Base-by-base conservation (phyloP, 2,888 invertebrate genomes). In the Drosophila parthenogenetica region DNA sequence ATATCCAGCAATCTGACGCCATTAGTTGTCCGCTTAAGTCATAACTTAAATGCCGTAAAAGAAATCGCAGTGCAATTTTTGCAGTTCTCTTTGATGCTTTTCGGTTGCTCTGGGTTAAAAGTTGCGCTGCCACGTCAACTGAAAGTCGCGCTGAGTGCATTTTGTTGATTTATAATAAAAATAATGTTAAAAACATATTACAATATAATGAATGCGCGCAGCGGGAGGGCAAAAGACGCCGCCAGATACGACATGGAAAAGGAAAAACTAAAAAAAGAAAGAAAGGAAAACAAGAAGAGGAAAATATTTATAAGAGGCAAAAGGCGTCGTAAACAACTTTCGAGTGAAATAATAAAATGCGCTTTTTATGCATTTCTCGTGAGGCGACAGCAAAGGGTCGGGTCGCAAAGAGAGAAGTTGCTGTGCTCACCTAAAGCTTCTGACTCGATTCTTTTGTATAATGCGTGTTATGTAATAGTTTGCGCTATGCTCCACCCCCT, bases 301-400 rank as follows among this genome's bases (percentile, higher is more conserved):
- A 17, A 53, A 22, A 16, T 39, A 51, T 39, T 8, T 51, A 17
- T 22, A 14, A 49, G 39, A 49, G 46, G 57, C 49, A 58, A 73
- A 80, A 65, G 61, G 73, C 80, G 64, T 67, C 88, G 80, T 87
- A 83, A 83, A 83, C 88, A 87, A 87, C 63, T 86, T 83, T 88
- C 80, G 81, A 88, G 86, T 83, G 83, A 83, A 83, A 83, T 88
- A 83, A 82, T 83, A 87, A 87, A 88, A 86, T 77, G 83, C 83
- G 69, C 86, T 82, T 80, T 83, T 87, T 85, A 83, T 83, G 82
- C 86, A 85, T 70, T 82, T 72, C 69, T 54, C 50, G 11, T 13
- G 54, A 42, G 49, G 10, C 11, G 13, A 29, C 7, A 13, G 19
- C 32, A 29, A 29, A 19, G 43, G 2, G 32, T 1, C 40, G 37